These are phyloP conservation scores for Pararge aegeria DNA, from an alignment of 1,140 invertebrate genomes.

Conservation along the genomic window DNA sequence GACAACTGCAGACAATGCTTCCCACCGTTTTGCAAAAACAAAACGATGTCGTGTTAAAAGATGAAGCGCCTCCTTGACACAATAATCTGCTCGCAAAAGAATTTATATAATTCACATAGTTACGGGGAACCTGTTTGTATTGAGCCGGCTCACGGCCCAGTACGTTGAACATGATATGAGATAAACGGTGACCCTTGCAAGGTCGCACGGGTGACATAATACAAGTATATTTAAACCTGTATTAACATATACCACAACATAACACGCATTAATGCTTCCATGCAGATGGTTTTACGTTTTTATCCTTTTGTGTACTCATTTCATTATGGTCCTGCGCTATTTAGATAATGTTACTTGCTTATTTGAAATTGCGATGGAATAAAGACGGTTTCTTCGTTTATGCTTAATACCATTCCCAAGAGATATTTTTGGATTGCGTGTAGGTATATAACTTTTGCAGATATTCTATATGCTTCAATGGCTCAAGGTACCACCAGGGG, in stretches of 20 bases:
- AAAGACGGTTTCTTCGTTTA: too few species aligned
- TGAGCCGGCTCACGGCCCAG: conserved; percentile 27
- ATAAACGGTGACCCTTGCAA: conserved; percentile 47
- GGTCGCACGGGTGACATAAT: conserved; percentile 44
- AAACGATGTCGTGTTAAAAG: background rate
- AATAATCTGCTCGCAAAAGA: conserved; percentile 11
- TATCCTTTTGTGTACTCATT: conserved; percentile 9
- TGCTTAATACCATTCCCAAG: too few species aligned
- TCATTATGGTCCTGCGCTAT: conserved; percentile 1
- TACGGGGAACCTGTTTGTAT: conserved; percentile 51
- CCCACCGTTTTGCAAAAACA: too few species aligned
- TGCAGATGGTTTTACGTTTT: conserved; percentile 23
- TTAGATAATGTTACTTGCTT: background rate
- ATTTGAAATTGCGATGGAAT: too few species aligned
- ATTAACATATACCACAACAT: too few species aligned
- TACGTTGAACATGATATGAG: background rate
- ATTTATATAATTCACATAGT: conserved; percentile 24
- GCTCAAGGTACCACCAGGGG: too few species aligned
- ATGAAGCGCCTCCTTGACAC: conserved; percentile 34
- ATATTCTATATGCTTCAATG: too few species aligned
- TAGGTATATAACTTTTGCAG: too few species aligned
- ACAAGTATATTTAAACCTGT: conserved; percentile 1
- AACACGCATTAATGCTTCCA: background rate
- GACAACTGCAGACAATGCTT: too few species aligned
- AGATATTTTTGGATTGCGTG: too few species aligned